These are phyloP conservation scores for Octodonta nipae DNA, from an alignment of 2,888 invertebrate species.

Conservation along the genomic window DNA sequence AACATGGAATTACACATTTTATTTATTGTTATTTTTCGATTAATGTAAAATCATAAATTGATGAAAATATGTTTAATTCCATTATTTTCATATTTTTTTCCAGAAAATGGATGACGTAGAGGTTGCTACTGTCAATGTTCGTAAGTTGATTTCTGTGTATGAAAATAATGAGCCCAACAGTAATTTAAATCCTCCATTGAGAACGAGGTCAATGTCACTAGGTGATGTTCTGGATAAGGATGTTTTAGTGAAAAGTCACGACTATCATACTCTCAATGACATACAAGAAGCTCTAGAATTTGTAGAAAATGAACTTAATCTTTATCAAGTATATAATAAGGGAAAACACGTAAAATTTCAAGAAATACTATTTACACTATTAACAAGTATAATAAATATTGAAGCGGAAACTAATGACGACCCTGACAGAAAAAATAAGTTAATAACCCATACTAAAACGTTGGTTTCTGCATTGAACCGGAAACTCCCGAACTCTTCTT, in stretches of 20 bases:
- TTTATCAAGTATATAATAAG: constrained; percentile 18
- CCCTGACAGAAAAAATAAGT: constrained; percentile 9
- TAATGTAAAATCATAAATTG: too few species aligned
- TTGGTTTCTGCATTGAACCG: constrained; percentile 15
- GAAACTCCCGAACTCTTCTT: constrained; percentile 12
- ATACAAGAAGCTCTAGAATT: constrained; percentile 15
- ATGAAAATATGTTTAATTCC: too few species aligned
- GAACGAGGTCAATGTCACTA: constrained; percentile 11
- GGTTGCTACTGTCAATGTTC: constrained; percentile 5
- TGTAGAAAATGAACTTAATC: constrained; percentile 12
- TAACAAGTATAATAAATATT: constrained; percentile 17
- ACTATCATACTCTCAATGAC: constrained; percentile 11
- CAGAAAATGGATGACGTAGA: constrained; percentile 2
- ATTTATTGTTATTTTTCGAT: too few species aligned
- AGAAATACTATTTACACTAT: constrained; percentile 18
- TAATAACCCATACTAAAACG: constrained; percentile 15
- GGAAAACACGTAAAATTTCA: constrained; percentile 19
- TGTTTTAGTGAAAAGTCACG: constrained; percentile 7
- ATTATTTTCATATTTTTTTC: too few species aligned
- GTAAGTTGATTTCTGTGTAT: constrained; percentile 8
- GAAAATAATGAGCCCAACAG: constrained; percentile 5
- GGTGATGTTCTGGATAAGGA: constrained; percentile 11
- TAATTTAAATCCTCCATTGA: constrained; percentile 3
- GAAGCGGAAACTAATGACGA: constrained; percentile 13
- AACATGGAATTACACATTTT: too few species aligned